Base-by-base conservation (phyloP, 2,113 vertebrate genomes). In the Cottus gobio region DNA sequence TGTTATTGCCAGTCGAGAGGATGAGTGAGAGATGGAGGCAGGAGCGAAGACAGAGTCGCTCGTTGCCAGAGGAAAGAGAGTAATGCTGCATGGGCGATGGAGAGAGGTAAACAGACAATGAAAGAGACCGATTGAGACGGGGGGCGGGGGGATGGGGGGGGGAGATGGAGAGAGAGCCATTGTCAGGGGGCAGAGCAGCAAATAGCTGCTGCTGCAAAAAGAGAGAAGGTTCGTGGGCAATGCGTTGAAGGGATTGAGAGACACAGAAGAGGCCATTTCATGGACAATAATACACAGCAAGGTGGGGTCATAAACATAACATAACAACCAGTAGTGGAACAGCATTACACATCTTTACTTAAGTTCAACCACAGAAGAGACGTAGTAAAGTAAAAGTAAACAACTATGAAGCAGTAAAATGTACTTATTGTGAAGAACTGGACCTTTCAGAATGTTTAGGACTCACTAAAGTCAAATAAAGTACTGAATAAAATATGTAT, bases 91-190 rank as follows among this genome's bases (percentile, higher is more conserved):
- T 65, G 83, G 85, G 75, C 69, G 64, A 90, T 34, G 75, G 88
- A 87, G 87, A 85, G 85, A 83, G 72, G 90, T 84, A 91, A 90
- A 90, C 81, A 88, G 83, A 93, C 89, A 91, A 92, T 93, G 89
- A 92, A 91, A 92, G 77, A 89, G 88, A 85, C 77, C 81, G 90
- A 92, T 88, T 79, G 85, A 89, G 84, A 88, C 48, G 66, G 84
- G 85, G 60, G 39, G 50, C 36, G 50, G 69, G 57, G 79, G 82
- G 62, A 66, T 3, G 48, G 48, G 48, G 80, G 79, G 68, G 71
- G 61, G 75, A 75, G 65, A 90, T 67, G 69, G 87, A 83, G 73
- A 83, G 77, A 79, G 67, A 89, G 77, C 86, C 87, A 85, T 79
- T 85, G 84, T 82, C 78, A 71, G 58, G 77, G 76, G 72, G 88